Evolutionary conservation across 2,888 invertebrate species (phyloP).

Genomic region (Ormia ochracea): DNA sequence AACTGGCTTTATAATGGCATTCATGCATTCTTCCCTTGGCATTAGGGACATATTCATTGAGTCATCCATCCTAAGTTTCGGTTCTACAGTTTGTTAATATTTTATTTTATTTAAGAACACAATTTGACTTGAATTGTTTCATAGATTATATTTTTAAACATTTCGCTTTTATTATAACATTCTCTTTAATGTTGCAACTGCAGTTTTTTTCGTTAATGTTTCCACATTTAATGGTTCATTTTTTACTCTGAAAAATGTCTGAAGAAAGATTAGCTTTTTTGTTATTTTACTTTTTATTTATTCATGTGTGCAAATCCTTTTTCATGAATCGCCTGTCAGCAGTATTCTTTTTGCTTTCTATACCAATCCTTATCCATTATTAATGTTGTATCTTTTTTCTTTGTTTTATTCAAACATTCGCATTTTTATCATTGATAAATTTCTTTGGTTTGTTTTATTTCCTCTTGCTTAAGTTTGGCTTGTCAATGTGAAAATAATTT

Average conservation of each 20-base stretch:
- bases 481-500: background rate
- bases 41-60: conserved; percentile 70
- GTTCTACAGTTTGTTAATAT: conserved; percentile 7
- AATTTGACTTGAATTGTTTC: conserved; percentile 6
- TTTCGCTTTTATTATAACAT: background rate
- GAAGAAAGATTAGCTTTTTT: background rate
- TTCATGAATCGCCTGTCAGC: background rate
- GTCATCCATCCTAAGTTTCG: conserved; percentile 67
- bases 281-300: background rate
- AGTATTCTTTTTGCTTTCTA: background rate
- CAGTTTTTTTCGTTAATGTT: background rate
- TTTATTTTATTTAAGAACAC: conserved; percentile 14
- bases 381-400: background rate
- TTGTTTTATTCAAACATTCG: background rate
- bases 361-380: background rate
- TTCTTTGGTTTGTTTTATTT: background rate
- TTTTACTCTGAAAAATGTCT: background rate
- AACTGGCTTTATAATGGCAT: conserved; percentile 68
- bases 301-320: background rate
- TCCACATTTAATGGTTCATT: background rate
- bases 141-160: conserved; percentile 14
- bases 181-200: background rate
- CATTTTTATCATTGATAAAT: background rate
- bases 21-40: conserved; percentile 67
- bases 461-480: background rate